Percentiles rank a stretch among this genome's conserved stretches.
Evolutionary conservation across 2,113 vertebrate species (phyloP).

Genomic region (Cyphomyrus plagiostoma): DNA sequence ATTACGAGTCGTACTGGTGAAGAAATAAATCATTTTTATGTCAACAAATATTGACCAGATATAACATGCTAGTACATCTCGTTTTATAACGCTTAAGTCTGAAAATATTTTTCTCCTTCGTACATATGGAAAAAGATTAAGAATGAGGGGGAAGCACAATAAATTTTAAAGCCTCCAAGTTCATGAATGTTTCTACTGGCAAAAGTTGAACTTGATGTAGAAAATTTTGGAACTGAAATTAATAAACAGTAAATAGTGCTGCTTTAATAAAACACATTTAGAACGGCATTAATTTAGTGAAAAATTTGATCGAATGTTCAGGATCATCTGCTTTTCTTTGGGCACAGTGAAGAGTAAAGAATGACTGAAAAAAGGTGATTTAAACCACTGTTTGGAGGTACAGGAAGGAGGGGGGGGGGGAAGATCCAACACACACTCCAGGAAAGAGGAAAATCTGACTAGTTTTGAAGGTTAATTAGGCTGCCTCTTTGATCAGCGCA

Average conservation of each 20-base stretch:
- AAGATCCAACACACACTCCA: background rate
- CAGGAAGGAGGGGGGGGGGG: background rate
- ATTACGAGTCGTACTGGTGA: background rate
- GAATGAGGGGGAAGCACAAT: background rate
- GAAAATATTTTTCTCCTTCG: background rate
- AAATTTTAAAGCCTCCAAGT: background rate
- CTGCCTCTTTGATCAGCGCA: background rate
- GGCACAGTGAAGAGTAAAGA: background rate
- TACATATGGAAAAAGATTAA: background rate
- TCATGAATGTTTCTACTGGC: background rate
- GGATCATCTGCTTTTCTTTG: background rate
- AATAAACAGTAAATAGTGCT: conserved; percentile 2
- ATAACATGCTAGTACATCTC: background rate
- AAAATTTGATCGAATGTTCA: background rate
- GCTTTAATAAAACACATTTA: background rate
- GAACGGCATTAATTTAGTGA: background rate
- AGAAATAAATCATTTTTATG: background rate
- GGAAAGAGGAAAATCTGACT: background rate
- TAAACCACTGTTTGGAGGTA: background rate
- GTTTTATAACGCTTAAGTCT: background rate
- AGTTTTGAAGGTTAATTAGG: background rate
- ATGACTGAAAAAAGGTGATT: background rate
- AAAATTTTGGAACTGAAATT: background rate
- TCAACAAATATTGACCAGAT: background rate
- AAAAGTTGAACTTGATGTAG: background rate